Conservation (phyloP, 2,113 vertebrate genomes). For the Orientallactaga bullata region DNA sequence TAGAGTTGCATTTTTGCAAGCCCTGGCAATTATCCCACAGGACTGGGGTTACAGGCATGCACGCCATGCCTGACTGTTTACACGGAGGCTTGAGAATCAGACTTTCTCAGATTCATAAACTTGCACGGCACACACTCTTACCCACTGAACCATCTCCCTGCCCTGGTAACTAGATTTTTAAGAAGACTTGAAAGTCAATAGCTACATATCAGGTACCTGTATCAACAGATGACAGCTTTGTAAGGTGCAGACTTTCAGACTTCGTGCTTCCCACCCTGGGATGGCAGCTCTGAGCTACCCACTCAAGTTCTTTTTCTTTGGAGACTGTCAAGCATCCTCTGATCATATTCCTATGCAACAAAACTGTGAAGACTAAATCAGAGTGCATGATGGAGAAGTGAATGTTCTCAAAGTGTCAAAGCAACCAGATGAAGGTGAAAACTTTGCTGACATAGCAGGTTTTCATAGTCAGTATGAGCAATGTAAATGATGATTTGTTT, state of each 20-base stretch:
- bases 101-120: too few relatives aligned
- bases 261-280: neutral
- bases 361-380: slow-evolving; percentile 34
- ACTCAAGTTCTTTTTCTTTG: neutral
- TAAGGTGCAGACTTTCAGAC: neutral
- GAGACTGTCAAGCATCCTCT: slow-evolving; percentile 15
- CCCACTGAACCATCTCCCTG: too few relatives aligned
- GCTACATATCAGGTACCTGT: neutral
- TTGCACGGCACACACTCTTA: too few relatives aligned
- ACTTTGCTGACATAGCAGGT: slow-evolving; percentile 42
- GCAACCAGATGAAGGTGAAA: slow-evolving; percentile 44
- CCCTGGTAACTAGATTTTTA: neutral
- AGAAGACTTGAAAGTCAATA: neutral
- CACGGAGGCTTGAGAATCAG: too few relatives aligned
- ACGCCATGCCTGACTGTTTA: too few relatives aligned
- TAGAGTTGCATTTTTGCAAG: too few relatives aligned
- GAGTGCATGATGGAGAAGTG: neutral
- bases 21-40: too few relatives aligned
- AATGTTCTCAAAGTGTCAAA: slow-evolving; percentile 45
- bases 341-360: slow-evolving; percentile 29
- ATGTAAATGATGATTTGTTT: slow-evolving; percentile 43
- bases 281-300: neutral
- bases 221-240: neutral
- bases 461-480: slow-evolving; percentile 28
- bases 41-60: too few relatives aligned